These are phyloP conservation scores for Heliconius himera DNA, from an alignment of 1,140 invertebrate genomes.

Conservation along the genomic window DNA sequence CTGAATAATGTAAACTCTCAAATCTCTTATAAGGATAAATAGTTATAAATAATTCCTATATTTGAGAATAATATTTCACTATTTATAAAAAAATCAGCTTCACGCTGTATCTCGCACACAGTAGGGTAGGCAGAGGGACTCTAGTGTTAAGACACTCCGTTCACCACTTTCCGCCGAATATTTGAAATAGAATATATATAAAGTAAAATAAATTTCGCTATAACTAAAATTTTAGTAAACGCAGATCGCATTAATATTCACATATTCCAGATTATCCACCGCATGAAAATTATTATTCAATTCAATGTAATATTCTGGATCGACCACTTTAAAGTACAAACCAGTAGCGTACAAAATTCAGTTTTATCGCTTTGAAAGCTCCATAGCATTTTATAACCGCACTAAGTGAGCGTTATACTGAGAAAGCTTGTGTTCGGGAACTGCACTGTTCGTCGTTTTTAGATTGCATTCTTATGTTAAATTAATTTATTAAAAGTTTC, in stretches of 20 bases:
- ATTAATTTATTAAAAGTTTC: too few relatives aligned
- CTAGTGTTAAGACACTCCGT: too few relatives aligned
- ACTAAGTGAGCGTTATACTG: conserved; percentile 4
- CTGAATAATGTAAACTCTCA: too few relatives aligned
- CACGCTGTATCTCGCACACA: too few relatives aligned
- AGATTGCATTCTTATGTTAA: background rate
- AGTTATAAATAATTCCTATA: too few relatives aligned
- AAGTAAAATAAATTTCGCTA: too few relatives aligned
- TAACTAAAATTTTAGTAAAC: background rate
- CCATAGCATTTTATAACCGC: conserved; percentile 19
- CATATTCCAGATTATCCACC: background rate
- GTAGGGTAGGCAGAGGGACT: too few relatives aligned
- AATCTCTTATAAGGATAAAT: too few relatives aligned
- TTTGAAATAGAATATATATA: too few relatives aligned
- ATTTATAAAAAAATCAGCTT: too few relatives aligned
- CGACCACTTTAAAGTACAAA: conserved; percentile 8
- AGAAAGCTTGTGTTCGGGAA: background rate
- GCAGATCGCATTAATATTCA: background rate
- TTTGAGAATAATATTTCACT: too few relatives aligned
- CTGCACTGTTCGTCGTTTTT: background rate
- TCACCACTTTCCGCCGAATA: too few relatives aligned
- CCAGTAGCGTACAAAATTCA: background rate
- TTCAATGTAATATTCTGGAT: conserved; percentile 14
- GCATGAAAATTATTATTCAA: conserved; percentile 11
- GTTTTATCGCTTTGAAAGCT: conserved; percentile 14